These are phyloP conservation scores for Creontiades dilutus DNA, from an alignment of 2,888 invertebrate genomes.

Conservation along the genomic window DNA sequence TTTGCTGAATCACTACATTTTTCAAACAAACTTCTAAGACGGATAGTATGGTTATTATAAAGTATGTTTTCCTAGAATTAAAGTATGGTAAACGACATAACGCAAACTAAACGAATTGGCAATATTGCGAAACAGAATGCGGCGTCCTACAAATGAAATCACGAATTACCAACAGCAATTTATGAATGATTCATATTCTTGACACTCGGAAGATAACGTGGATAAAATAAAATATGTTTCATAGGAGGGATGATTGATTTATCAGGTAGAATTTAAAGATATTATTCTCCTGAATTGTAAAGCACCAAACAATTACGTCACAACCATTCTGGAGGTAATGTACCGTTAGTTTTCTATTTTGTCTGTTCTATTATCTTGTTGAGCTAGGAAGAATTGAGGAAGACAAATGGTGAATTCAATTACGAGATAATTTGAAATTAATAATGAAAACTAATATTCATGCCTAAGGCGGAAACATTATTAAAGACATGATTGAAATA, in stretches of 20 bases:
- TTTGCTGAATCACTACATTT: neutral
- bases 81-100: neutral
- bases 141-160: neutral
- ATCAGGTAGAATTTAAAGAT: too few relatives aligned
- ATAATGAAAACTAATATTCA: too few relatives aligned
- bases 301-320: neutral
- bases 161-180: neutral
- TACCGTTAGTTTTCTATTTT: neutral
- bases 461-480: too few relatives aligned
- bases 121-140: constrained; percentile 1
- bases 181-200: too few relatives aligned
- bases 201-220: too few relatives aligned
- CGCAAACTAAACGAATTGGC: neutral
- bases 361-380: constrained; percentile 8
- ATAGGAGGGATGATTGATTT: too few relatives aligned
- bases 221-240: too few relatives aligned
- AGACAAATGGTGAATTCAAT: neutral
- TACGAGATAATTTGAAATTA: neutral
- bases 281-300: too few relatives aligned
- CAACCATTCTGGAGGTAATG: neutral
- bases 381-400: constrained; percentile 21
- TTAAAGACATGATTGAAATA: too few relatives aligned
- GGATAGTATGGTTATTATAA: neutral
- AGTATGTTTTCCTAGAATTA: neutral
- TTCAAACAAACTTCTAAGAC: constrained; percentile 9